Evolutionary conservation across 1,140 invertebrate species (phyloP).

Genomic region (Hylaeus anthracinus): DNA sequence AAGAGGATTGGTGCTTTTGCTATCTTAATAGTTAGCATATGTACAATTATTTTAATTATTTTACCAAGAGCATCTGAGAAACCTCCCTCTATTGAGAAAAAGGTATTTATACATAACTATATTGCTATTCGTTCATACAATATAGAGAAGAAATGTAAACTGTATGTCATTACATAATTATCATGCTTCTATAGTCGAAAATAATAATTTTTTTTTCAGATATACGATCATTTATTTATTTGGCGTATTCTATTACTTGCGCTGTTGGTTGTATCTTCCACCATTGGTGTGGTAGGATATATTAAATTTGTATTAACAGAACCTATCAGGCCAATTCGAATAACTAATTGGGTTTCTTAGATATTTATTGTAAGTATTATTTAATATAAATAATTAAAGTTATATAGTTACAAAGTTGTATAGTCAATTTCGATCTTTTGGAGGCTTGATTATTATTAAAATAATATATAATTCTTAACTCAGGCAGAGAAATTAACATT

Average conservation of each 20-base stretch:
- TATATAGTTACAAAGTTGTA: too few species aligned
- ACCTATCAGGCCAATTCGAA: constrained; percentile 74
- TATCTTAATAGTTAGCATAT: constrained; percentile 75
- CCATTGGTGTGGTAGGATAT: constrained; percentile 79
- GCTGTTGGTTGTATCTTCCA: constrained; percentile 78
- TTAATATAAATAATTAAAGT: neutral
- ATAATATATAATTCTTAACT: neutral
- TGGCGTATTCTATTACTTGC: constrained; percentile 80
- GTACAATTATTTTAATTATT: constrained; percentile 81
- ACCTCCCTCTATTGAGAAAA: constrained; percentile 62
- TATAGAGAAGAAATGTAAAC: neutral
- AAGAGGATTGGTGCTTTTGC: constrained; percentile 81
- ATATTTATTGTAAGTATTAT: constrained; percentile 24
- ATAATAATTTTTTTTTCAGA: constrained; percentile 77
- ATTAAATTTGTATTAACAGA: constrained; percentile 81
- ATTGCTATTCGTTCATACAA: neutral
- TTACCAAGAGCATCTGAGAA: constrained; percentile 80
- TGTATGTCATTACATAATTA: neutral
- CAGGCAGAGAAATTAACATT: too few species aligned
- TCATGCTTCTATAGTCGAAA: neutral
- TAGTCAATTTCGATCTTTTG: too few species aligned
- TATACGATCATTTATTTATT: constrained; percentile 82
- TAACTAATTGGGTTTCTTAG: constrained; percentile 77
- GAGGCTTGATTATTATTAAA: neutral
- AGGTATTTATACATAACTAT: constrained; percentile 64